Evolutionary conservation across 2,888 invertebrate genomes (phyloP), one percentile per base, ranked within the genome.

Genomic region (Zygothrica quintamaculata): DNA sequence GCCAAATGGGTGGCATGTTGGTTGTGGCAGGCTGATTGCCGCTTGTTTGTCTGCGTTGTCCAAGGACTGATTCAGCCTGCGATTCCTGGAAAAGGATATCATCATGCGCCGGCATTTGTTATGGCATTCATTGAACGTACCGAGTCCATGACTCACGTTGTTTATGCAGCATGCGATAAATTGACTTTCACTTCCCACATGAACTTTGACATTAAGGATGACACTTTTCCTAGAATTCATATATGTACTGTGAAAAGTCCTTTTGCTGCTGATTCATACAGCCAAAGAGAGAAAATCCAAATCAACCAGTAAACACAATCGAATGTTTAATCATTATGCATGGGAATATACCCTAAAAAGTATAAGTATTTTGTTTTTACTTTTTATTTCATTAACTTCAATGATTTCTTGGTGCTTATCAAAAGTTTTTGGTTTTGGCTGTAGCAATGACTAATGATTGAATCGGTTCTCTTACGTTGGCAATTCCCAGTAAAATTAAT

Each of bases 61-160:
- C 18, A 3, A 22, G 18, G 13, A 58, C 75, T 87, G 88, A 88
- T 71, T 88, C 88, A 88, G 70, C 74, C 40, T 9, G 29, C 48
- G 52, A 76, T 88, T 88, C 88, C 79, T 76, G 87, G 88, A 88
- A 88, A 88, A 84, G 84, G 88, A 87, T 84, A 79, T 70, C 74
- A 84, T 79, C 85, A 78, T 76, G 72, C 69, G 73, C 50, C 65
- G 77, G 74, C 69, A 76, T 87, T 79, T 88, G 88, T 88, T 86
- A 66, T 81, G 81, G 72, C 79, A 61, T 69, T 59, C 70, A 62
- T 50, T 58, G 18, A 46, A 43, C 18, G 46, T 12, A 58, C 56
- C 44, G 18, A 11, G 33, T 58, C 39, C 69, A 70, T 87, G 88
- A 86, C 74, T 88, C 88, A 87, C 58, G 31, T 50, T 61, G 13